Base-by-base conservation (phyloP, 2,888 invertebrate species). In the Troides aeacus region DNA sequence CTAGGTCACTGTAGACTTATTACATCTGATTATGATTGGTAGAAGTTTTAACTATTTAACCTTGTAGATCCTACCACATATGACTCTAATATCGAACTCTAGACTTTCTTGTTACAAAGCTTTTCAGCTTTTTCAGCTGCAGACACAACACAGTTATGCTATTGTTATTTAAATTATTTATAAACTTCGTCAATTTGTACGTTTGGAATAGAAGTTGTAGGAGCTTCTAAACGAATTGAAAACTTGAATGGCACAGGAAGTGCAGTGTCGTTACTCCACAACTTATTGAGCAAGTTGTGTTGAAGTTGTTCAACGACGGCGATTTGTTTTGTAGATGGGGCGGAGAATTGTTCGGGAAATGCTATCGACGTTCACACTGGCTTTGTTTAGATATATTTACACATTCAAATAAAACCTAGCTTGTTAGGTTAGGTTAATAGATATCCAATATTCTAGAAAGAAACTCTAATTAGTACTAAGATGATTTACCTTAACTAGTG, bases 281-380 rank as follows among this genome's bases (percentile, higher is more conserved):
- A 69, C 65, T 42, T 65, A 69, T 63, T 57, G 42, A n/a, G 46
- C 39, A 50, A 69, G 65, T 69, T 68, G 23, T 46, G 42, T 46
- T 65, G 65, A 65, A 69, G 42, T 65, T 69, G 23, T 30, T 21
- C n/a, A 17, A 36, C 36, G 24, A 58, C 30, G 10, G 36, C 59
- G 18, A 68, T 64, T 64, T 64, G 64, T 64, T 64, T 59, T 39
- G 18, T 50, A 50, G 58, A 63, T 58, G 24, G 12, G 39, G n/a
- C 46, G 17, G 58, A 24, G 63, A 63, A 68, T 36, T 58, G 57
- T 62, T 58, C 57, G 30, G 58, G 46, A 12, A 62, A 62, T 50
- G 30, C 60, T 66, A 59, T 30, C 65, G 24, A 59, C 24, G 12
- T 46, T 1, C 2, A 46, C 46, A 46, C 46, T 46, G 46, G 46